A percentile compares a stretch with the other conserved stretches of the same genome.
Conservation (phyloP, 2,113 vertebrate genomes). For the Oreotrochilus melanogaster region DNA sequence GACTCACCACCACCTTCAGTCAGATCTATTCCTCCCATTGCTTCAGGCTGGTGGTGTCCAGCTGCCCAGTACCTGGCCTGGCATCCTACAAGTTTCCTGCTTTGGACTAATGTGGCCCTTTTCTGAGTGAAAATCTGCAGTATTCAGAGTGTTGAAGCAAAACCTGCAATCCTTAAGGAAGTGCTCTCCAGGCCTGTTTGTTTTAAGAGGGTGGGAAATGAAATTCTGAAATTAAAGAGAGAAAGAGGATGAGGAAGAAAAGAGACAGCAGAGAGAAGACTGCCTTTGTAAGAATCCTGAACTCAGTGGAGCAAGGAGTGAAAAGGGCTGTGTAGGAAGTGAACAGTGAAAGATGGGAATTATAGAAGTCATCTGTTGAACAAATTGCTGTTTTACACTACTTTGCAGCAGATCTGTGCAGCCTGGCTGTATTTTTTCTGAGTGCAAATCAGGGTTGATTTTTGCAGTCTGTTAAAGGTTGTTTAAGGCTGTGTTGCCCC, state of each 20-base stretch:
- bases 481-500: accelerated
- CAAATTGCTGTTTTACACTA: neutral
- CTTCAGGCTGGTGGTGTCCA: neutral
- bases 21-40: neutral
- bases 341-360: neutral
- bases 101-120: neutral
- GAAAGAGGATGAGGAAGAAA: neutral
- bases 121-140: neutral
- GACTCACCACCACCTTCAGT: accelerated
- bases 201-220: neutral
- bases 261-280: neutral
- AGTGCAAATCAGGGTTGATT: neutral
- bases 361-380: neutral
- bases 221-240: neutral
- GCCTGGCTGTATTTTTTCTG: neutral
- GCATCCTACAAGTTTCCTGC: neutral
- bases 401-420: neutral
- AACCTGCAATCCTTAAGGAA: neutral
- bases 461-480: neutral
- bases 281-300: neutral
- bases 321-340: neutral
- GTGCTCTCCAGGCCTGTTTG: neutral
- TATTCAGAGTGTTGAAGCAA: neutral
- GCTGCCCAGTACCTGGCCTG: neutral
- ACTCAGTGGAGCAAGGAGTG: neutral